Evolutionary conservation across 35 echinoderm and acorn worm species (phyloP).

Genomic region (Nesometra sesokonis): DNA sequence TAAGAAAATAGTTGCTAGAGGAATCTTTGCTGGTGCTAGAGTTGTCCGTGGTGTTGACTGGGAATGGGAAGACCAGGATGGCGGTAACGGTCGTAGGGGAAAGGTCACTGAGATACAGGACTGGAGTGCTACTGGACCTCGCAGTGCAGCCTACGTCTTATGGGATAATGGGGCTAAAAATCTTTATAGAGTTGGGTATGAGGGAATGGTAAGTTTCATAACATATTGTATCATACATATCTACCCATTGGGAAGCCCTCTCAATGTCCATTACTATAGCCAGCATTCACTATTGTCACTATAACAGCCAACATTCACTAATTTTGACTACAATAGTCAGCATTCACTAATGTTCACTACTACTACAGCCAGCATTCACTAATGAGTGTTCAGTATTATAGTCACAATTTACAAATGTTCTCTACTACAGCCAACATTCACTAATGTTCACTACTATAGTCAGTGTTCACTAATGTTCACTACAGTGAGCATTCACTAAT

Average conservation of each 20-base stretch:
- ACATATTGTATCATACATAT: background rate
- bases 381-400: too few relatives aligned
- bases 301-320: too few relatives aligned
- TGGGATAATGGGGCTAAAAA: conserved; percentile 99
- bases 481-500: too few relatives aligned
- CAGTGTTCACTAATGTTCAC: too few relatives aligned
- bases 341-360: too few relatives aligned
- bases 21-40: conserved; percentile 86
- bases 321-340: too few relatives aligned
- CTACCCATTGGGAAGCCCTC: background rate
- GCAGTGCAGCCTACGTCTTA: conserved; percentile 90
- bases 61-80: conserved; percentile 99
- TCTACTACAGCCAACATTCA: too few relatives aligned
- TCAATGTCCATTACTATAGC: background rate
- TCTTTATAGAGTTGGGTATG: conserved; percentile 87
- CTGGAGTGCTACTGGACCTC: conserved; percentile 90
- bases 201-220: conserved; percentile 79
- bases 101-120: conserved; percentile 93
- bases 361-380: too few relatives aligned
- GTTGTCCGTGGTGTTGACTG: conserved; percentile 96
- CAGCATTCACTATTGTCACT: too few relatives aligned
- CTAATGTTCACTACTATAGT: too few relatives aligned
- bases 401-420: too few relatives aligned
- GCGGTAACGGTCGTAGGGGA: conserved; percentile 73
- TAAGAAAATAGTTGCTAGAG: conserved; percentile 94